Evolutionary conservation across 2,888 invertebrate species (phyloP).

Genomic region (Aspidiotus destructor): DNA sequence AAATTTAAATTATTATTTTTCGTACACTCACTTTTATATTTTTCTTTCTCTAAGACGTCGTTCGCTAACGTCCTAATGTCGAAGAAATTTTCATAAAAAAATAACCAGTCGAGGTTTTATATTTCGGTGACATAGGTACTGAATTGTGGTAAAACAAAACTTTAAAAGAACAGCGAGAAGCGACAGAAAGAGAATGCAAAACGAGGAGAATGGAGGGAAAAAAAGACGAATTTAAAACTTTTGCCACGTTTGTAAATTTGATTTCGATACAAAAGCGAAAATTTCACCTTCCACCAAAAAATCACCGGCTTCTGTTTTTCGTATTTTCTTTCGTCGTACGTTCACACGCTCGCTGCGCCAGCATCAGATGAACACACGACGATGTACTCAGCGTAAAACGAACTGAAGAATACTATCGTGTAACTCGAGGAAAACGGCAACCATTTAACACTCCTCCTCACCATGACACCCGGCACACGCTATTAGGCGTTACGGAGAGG

Average conservation of each 20-base stretch:
- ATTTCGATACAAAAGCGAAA: constrained; percentile 8
- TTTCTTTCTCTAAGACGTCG: no score
- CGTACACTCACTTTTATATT: no score
- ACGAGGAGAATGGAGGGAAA: background rate
- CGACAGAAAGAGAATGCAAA: background rate
- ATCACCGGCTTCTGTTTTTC: constrained; percentile 10
- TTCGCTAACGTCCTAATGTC: no score
- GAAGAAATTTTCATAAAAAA: no score
- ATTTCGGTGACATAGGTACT: no score
- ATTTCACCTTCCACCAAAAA: constrained; percentile 8
- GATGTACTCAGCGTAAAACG: constrained; percentile 25
- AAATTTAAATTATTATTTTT: no score
- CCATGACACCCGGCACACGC: constrained; percentile 9
- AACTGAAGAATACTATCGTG: constrained; percentile 24
- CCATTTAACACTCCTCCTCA: constrained; percentile 24
- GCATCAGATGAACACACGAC: constrained; percentile 14
- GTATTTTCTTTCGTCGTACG: background rate
- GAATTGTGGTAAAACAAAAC: no score
- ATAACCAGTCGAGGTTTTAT: no score
- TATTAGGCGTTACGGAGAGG: constrained; percentile 15
- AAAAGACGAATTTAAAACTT: background rate
- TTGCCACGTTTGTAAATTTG: constrained; percentile 4
- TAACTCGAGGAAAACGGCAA: constrained; percentile 24
- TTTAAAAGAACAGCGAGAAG: no score
- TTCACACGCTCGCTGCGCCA: constrained; percentile 16